These are phyloP conservation scores for Ceyx margarethae DNA, from an alignment of 2,113 vertebrate species.

Conservation along the genomic window DNA sequence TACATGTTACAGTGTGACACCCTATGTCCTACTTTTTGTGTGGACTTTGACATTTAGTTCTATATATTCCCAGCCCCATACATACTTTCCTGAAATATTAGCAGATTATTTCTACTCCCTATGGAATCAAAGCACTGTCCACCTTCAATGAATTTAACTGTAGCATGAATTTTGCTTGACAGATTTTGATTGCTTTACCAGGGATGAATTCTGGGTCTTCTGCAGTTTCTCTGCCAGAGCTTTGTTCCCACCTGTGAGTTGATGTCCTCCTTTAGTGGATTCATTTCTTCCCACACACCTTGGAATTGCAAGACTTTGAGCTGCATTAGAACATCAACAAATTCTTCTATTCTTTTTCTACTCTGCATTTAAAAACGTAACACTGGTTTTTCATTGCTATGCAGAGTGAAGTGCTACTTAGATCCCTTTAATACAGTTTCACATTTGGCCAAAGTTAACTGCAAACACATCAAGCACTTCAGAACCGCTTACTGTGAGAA, in stretches of 20 bases:
- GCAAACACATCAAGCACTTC: conserved; percentile 19
- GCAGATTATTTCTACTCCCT: not conserved
- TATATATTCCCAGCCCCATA: not conserved
- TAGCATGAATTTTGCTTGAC: not conserved
- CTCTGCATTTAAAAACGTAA: not conserved
- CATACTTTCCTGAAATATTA: not conserved
- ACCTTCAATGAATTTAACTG: not conserved
- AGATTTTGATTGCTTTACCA: not conserved
- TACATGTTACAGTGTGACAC: not conserved
- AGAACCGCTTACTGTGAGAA: not conserved
- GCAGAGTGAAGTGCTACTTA: not conserved
- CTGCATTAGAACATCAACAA: not conserved
- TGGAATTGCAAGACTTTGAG: not conserved
- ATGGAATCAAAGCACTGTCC: not conserved
- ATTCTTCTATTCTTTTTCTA: not conserved
- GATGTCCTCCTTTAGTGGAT: not conserved
- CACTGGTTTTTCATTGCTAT: not conserved
- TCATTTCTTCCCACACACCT: not conserved
- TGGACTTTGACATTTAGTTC: not conserved
- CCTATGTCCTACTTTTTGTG: not conserved
- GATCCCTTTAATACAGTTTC: not conserved
- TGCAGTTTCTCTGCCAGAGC: not conserved
- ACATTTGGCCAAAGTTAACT: not conserved
- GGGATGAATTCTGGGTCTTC: not conserved
- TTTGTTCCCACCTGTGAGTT: not conserved